Base-by-base conservation (phyloP, 2,888 invertebrate species). In the Alviniconcha strummeri region DNA sequence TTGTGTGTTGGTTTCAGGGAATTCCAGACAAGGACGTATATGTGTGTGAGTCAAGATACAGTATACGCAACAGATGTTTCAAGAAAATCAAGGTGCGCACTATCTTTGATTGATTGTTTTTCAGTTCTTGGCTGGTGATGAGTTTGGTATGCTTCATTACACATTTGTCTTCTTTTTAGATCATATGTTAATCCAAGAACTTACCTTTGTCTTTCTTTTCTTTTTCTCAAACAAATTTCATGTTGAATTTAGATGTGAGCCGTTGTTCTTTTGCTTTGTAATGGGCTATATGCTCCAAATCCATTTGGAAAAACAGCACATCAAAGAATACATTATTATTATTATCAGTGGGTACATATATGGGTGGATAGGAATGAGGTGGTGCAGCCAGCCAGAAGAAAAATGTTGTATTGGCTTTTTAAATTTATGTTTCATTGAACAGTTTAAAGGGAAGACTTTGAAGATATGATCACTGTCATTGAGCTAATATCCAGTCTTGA, bases 11-110 rank as follows among this genome's bases (percentile, higher is more conserved):
- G 5, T 72, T 80, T 5, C 88, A 94, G 95, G 96, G 96, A 52
- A 97, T 97, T 91, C 95, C 96, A 0, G 98, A 98, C 86, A 97
- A 97, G 91, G 98, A 99, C 94, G 96, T 99, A 1, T 99, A 97
- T 92, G 98, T 99, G 0, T 99, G 99, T 93, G 99, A 99, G 94
- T 98, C 97, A 36, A 95, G 98, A 7, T 99, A 99, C 94, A 97
- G 96, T 89, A 96, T 97, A 0, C 96, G 96, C 90, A 96, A 96
- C 69, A 96, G 98, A 86, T 96, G 96, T 90, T 99, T 99, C 94
- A 98, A 98, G 94, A 99, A 99, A 94, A 97, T 99, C 67, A 95
- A 94, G 92, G 94, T 94, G 85, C 84, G 88, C 52, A 52, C 5
- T 78, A 15, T 80, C 36, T 36, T 79, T 57, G 57, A 9, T 60